Conservation (phyloP, 2,113 vertebrate species). For the rat (Rattus norvegicus) region GRCr8 NC_086027.1:31451001-31451500, state of each 20-base stretch:
- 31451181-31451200: background rate
- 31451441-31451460: background rate
- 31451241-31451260: background rate
- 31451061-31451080: background rate
- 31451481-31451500: background rate
- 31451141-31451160: background rate
- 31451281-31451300: background rate
- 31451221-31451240: background rate
- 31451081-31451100: background rate
- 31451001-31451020: background rate
- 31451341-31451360: background rate
- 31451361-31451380: background rate
- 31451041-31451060: background rate
- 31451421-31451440: slow-evolving; percentile 14
- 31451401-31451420: background rate
- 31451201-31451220: background rate
- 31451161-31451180: background rate
- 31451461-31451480: background rate
- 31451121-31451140: background rate
- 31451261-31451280: background rate
- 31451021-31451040: background rate
- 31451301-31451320: background rate
- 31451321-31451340: background rate
- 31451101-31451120: background rate
- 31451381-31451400: slow-evolving; percentile 22